Evolutionary conservation across 23 tunicate genomes (phyloP).

Genomic region (Clavelina lepadiformis): DNA sequence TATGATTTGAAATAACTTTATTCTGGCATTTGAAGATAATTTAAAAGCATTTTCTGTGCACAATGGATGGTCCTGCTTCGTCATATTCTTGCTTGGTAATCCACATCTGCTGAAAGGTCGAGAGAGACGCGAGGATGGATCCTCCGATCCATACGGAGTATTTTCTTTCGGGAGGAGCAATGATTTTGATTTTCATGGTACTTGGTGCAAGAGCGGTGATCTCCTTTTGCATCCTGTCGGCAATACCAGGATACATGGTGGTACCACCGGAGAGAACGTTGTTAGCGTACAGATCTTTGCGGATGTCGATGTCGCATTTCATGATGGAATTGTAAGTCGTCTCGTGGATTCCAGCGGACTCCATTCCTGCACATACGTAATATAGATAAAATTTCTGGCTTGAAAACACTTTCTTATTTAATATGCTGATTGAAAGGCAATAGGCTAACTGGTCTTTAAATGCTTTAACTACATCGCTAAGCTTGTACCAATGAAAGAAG

Average conservation of each 20-base stretch:
- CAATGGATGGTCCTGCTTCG: conserved; percentile 97
- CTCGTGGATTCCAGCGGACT: conserved; percentile 91
- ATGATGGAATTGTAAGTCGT: conserved; percentile 97
- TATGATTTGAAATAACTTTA: too few species aligned
- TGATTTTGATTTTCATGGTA: conserved; percentile 98
- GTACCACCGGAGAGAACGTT: conserved; percentile 94
- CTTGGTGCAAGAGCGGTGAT: conserved; percentile 98
- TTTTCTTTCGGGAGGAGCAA: conserved; percentile 98
- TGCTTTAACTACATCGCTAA: too few species aligned
- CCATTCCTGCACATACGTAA: conserved; percentile 87
- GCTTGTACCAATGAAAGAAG: conserved; percentile 68
- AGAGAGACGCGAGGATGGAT: conserved; percentile 92
- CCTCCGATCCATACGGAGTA: conserved; percentile 99
- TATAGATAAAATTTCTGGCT: too few species aligned
- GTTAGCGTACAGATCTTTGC: conserved; percentile 94
- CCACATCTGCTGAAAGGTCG: conserved; percentile 99
- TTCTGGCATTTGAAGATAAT: too few species aligned
- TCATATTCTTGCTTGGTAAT: conserved; percentile 96
- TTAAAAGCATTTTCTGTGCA: conserved; percentile 97
- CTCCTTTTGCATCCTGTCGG: conserved; percentile 98
- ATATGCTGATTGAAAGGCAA: too few species aligned
- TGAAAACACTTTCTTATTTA: too few species aligned
- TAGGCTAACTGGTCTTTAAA: too few species aligned
- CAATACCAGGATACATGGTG: conserved; percentile 97
- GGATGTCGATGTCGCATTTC: conserved; percentile 95